Evolutionary conservation across 2,797 vertebrate genomes (phyloP), one percentile per base, ranked within the genome.

Genomic region (Chaenodraco wilsoni): DNA sequence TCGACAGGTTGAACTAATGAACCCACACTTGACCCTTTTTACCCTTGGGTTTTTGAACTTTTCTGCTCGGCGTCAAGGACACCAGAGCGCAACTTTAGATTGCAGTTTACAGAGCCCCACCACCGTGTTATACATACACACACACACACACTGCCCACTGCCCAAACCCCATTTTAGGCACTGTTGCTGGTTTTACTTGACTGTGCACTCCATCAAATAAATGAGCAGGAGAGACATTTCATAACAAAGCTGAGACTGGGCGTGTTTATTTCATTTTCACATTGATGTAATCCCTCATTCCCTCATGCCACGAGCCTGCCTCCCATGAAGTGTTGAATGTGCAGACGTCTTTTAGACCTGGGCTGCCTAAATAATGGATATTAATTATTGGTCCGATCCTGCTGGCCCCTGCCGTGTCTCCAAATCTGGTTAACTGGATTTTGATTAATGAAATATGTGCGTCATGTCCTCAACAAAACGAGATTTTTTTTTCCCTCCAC

Each of bases 401-500:
- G 82, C 76, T 83, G 73, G 82, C 79, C 84, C 74, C 76, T 70
- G 74, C 57, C 66, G 43, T 74, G 85, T 88, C 81, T 89, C 85
- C 80, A 83, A 84, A 91, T 88, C 81, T 84, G 87, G 79, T 89
- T 91, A 93, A 91, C 87, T 84, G 84, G 91, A 91, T 87, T 92
- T 90, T 90, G 91, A 91, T 93, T 87, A 88, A 92, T 92, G 90
- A 83, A 93, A 89, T 77, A 70, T 74, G 64, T 51, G 73, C 62
- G 52, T 69, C 65, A 40, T 71, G 77, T 91, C 83, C 90, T 87
- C 84, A 67, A 78, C 82, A 86, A 88, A 85, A 62, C 52, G 60
- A 59, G n/a, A n/a, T n/a, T n/a, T n/a, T n/a, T n/a, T 37, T 37
- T 2, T 27, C 73, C 71, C 62, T 44, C 50, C 51, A 9, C 68